Conservation (phyloP, 2,888 invertebrate species). For the Pyralis farinalis region DNA sequence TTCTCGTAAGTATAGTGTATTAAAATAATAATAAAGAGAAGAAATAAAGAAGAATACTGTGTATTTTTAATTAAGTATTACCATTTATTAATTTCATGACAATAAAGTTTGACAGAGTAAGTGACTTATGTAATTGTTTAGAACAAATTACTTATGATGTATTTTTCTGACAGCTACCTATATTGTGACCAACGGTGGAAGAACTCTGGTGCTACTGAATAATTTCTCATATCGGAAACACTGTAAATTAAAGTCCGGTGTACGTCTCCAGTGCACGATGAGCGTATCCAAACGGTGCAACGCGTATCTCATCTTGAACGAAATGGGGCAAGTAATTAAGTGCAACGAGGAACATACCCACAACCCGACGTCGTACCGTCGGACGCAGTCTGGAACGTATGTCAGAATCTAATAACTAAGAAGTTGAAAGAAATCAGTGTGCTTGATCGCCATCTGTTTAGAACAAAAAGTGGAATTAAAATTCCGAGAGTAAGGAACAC, state of each 20-base stretch:
- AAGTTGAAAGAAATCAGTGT: too few species aligned
- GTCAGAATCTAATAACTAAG: conserved; percentile 3
- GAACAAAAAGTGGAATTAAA: too few species aligned
- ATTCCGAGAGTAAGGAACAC: too few species aligned
- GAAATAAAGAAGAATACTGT: too few species aligned
- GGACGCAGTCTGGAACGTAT: conserved; percentile 17
- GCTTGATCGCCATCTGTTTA: too few species aligned
- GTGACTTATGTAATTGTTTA: too few species aligned
- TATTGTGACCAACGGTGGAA: conserved; percentile 20
- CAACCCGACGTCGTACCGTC: conserved; percentile 20
- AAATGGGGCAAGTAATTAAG: conserved; percentile 21
- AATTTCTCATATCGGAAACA: conserved; percentile 28
- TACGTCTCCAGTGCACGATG: conserved; percentile 30
- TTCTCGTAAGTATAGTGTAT: too few species aligned
- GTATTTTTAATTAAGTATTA: too few species aligned
- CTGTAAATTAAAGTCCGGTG: conserved; percentile 24
- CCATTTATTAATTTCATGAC: too few species aligned
- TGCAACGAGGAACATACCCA: conserved; percentile 26
- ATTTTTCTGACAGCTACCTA: conserved; percentile 17
- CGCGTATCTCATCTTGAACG: conserved; percentile 24
- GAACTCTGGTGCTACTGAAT: conserved; percentile 21
- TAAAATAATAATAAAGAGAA: too few species aligned
- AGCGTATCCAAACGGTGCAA: conserved; percentile 27
- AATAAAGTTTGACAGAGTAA: too few species aligned
- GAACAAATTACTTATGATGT: too few species aligned